These are phyloP conservation scores for Portunus trituberculatus DNA, from an alignment of 1,140 invertebrate species.

Conservation along the genomic window DNA sequence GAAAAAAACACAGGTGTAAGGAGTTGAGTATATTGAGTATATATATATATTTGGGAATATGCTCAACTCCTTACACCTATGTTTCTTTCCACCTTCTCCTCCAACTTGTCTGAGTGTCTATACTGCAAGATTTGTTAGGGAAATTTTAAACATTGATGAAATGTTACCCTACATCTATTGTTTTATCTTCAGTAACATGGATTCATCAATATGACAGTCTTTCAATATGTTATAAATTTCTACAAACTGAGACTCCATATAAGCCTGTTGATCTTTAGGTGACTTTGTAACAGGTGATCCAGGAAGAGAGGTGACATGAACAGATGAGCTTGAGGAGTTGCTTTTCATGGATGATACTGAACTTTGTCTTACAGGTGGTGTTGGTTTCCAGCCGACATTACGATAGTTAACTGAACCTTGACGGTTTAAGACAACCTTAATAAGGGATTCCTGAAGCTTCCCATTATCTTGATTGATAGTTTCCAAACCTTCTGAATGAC, in stretches of 20 bases:
- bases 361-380: constrained; percentile 53
- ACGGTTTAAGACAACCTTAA: constrained; percentile 57
- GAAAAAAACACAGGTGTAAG: too few species aligned
- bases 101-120: too few species aligned
- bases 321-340: constrained; percentile 23
- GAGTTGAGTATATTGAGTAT: too few species aligned
- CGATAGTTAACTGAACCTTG: constrained; percentile 64
- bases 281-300: background rate
- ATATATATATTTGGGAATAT: too few species aligned
- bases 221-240: constrained; percentile 57
- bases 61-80: too few species aligned
- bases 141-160: background rate
- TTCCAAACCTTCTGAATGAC: too few species aligned
- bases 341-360: constrained; percentile 57
- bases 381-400: constrained; percentile 69
- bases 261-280: constrained; percentile 41
- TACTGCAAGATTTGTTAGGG: background rate
- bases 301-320: background rate
- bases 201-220: constrained; percentile 44
- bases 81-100: too few species aligned
- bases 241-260: constrained; percentile 49
- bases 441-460: constrained; percentile 37
- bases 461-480: constrained; percentile 31
- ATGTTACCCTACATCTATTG: background rate
- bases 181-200: constrained; percentile 52